Conservation (phyloP, 2,888 invertebrate genomes). For the Ichneumoninae sp. region DNA sequence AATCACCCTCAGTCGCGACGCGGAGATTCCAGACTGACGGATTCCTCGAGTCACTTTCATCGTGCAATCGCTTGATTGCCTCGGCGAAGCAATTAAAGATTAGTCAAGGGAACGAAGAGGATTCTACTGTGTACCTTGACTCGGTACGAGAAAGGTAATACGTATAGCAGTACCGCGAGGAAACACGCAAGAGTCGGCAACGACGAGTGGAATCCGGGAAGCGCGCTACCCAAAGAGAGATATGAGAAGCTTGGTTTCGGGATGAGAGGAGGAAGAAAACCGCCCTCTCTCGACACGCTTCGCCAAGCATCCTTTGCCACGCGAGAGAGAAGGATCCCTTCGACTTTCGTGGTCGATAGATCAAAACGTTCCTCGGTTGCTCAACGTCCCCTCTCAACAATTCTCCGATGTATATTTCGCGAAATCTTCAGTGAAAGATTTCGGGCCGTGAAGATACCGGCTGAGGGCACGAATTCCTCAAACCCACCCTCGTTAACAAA, state of each 20-base stretch:
- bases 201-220: constrained; percentile 38
- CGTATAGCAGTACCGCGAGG: constrained; percentile 10
- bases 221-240: constrained; percentile 13
- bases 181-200: constrained; percentile 22
- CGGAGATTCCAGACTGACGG: constrained; percentile 37
- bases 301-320: constrained; percentile 46
- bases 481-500: background rate
- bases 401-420: constrained; percentile 1
- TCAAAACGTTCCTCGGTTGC: constrained; percentile 63
- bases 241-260: constrained; percentile 8
- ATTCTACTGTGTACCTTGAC: constrained; percentile 6
- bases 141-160: constrained; percentile 20
- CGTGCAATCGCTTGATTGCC: constrained; percentile 40
- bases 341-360: constrained; percentile 64
- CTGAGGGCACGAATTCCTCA: background rate
- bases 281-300: constrained; percentile 59
- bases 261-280: constrained; percentile 36
- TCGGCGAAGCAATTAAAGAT: constrained; percentile 52
- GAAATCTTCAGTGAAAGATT: background rate
- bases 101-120: constrained; percentile 19
- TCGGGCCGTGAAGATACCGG: background rate
- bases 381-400: constrained; percentile 39
- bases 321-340: constrained; percentile 27
- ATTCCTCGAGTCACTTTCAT: constrained; percentile 34
- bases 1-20: background rate